These are phyloP conservation scores for Asteroscopus sphinx DNA, from an alignment of 2,888 invertebrate genomes.

Conservation along the genomic window DNA sequence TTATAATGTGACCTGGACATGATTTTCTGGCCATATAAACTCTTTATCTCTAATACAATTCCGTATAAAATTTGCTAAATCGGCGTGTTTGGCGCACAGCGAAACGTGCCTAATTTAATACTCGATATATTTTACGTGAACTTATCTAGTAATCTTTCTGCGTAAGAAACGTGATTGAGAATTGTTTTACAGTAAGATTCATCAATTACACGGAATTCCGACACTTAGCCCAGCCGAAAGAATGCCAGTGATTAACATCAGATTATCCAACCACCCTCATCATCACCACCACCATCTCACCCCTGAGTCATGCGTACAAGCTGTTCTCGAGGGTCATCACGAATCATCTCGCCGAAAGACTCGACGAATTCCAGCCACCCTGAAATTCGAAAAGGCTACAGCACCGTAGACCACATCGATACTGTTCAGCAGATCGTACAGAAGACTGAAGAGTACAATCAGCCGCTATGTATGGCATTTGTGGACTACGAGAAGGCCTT, in stretches of 20 bases:
- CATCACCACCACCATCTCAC: too few relatives aligned
- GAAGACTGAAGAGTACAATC: too few relatives aligned
- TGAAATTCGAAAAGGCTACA: too few relatives aligned
- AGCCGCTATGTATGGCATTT: too few relatives aligned
- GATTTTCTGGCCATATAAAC: constrained; percentile 49
- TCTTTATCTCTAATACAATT: constrained; percentile 10
- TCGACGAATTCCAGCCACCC: too few relatives aligned
- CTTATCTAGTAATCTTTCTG: constrained; percentile 37
- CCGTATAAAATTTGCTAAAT: constrained; percentile 42
- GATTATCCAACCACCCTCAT: too few relatives aligned
- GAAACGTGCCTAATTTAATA: constrained; percentile 59
- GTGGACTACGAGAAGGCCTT: too few relatives aligned
- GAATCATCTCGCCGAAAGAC: too few relatives aligned
- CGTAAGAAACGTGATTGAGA: constrained; percentile 54
- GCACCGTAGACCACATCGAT: too few relatives aligned
- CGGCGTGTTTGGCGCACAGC: constrained; percentile 46
- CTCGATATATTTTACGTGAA: constrained; percentile 54
- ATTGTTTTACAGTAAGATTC: constrained; percentile 41
- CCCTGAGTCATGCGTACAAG: too few relatives aligned
- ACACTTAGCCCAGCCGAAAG: background rate
- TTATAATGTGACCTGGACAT: constrained; percentile 12
- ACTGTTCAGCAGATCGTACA: too few relatives aligned
- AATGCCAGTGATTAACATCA: background rate
- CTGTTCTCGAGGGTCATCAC: too few relatives aligned
- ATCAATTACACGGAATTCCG: constrained; percentile 35